phyloP scores from a whole-genome alignment of 2,113 vertebrate genomes.

The Piprites chloris region DNA sequence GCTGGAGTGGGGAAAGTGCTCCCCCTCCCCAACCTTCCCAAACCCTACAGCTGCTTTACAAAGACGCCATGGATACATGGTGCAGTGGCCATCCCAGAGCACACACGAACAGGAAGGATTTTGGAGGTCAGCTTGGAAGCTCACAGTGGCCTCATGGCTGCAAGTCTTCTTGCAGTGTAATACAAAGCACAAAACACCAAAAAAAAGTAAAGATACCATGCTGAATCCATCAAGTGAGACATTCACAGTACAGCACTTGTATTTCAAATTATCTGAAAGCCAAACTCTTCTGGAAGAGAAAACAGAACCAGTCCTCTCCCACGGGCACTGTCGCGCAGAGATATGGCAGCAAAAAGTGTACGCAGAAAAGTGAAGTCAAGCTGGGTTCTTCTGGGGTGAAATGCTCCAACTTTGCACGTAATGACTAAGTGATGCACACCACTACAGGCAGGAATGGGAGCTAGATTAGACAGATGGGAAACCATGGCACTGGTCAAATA shows the following conservation, averaged over 20 bases:
- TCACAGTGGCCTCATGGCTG: rapidly evolving
- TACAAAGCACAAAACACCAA: neutral
- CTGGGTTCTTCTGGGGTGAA: neutral
- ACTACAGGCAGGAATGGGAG: neutral
- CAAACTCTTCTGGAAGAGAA: neutral
- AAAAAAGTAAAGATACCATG: neutral
- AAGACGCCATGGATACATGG: rapidly evolving
- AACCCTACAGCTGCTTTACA: neutral
- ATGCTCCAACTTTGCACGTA: neutral
- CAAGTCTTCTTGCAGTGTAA: neutral
- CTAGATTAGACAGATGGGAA: neutral
- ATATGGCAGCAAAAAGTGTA: neutral
- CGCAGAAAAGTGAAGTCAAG: neutral
- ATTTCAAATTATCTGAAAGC: neutral
- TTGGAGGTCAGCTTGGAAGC: neutral
- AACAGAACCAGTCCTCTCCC: neutral
- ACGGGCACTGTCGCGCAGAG: neutral
- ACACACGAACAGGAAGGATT: neutral
- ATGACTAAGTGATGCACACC: neutral
- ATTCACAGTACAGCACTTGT: rapidly evolving
- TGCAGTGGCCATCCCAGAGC: neutral
- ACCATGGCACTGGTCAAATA: neutral
- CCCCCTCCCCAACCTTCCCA: neutral
- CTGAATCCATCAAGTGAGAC: neutral
- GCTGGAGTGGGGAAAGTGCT: neutral